These are phyloP conservation scores for Siphlonurus alternatus DNA, from an alignment of 2,888 invertebrate genomes.

Conservation along the genomic window DNA sequence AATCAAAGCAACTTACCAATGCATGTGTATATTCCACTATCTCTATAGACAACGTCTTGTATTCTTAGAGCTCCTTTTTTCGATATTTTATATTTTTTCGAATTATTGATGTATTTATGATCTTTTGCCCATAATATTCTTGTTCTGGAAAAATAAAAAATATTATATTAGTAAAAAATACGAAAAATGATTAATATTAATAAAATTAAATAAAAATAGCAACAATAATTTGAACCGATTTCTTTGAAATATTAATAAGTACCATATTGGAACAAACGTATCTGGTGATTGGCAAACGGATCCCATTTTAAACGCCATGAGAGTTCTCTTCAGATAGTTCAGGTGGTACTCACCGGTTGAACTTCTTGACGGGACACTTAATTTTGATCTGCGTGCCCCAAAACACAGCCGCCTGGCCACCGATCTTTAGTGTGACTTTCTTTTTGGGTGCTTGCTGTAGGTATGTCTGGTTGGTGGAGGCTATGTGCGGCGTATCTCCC, in stretches of 20 bases:
- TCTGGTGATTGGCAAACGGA: too few species aligned
- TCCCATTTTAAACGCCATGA: too few species aligned
- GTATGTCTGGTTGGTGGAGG: slow-evolving; percentile 54
- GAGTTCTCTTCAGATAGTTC: too few species aligned
- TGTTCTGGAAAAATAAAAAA: slow-evolving; percentile 31
- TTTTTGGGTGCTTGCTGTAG: slow-evolving; percentile 70
- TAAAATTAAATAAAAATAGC: too few species aligned
- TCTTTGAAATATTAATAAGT: too few species aligned
- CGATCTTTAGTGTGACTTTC: slow-evolving; percentile 71
- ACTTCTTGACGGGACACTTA: slow-evolving; percentile 78
- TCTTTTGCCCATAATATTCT: slow-evolving; percentile 84
- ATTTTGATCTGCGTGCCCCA: slow-evolving; percentile 85
- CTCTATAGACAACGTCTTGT: slow-evolving; percentile 58
- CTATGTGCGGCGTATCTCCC: slow-evolving; percentile 55
- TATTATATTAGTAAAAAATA: slow-evolving; percentile 9
- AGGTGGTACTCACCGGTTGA: slow-evolving; percentile 33
- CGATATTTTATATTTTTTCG: slow-evolving; percentile 71
- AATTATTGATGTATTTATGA: slow-evolving; percentile 55
- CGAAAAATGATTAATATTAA: too few species aligned
- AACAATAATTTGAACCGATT: too few species aligned
- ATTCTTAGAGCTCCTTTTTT: slow-evolving; percentile 79
- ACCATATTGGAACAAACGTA: too few species aligned
- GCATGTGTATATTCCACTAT: slow-evolving; percentile 75
- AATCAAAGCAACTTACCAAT: slow-evolving; percentile 32
- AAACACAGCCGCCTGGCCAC: slow-evolving; percentile 78